Evolutionary conservation across 1,140 invertebrate species (phyloP).

Genomic region (Plutomurus gul): DNA sequence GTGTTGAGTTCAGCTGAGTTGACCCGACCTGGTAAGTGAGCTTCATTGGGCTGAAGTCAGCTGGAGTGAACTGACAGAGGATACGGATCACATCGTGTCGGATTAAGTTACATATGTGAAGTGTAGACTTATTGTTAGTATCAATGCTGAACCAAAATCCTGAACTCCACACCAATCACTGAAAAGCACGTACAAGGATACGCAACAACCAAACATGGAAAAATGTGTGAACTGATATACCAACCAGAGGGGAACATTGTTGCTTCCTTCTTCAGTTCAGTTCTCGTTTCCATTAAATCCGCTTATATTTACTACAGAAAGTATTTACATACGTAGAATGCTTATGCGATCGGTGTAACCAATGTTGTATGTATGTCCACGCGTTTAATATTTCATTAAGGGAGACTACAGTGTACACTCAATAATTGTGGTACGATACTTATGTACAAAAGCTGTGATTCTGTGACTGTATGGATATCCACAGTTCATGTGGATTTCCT

Average conservation of each 20-base stretch:
- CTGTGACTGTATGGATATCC: too few species aligned
- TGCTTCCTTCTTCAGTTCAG: neutral
- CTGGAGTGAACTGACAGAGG: constrained; percentile 1
- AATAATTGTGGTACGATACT: too few species aligned
- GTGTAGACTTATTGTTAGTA: neutral
- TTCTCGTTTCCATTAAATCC: neutral
- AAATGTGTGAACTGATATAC: neutral
- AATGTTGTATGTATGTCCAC: too few species aligned
- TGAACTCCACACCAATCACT: too few species aligned
- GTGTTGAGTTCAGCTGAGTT: too few species aligned
- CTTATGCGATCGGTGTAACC: too few species aligned
- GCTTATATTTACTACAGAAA: too few species aligned
- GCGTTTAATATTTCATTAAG: neutral
- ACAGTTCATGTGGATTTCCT: too few species aligned
- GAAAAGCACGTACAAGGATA: too few species aligned
- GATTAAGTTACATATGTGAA: constrained; percentile 1
- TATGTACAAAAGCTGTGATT: too few species aligned
- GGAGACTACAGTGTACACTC: too few species aligned
- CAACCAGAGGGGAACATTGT: neutral
- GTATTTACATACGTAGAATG: neutral
- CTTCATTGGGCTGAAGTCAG: neutral
- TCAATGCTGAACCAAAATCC: too few species aligned
- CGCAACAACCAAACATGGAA: neutral
- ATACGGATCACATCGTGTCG: neutral
- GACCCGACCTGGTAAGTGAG: neutral